These are phyloP conservation scores for Apostichopus leukothele DNA, from an alignment of 53 echinoderm and acorn worm species.

Conservation along the genomic window DNA sequence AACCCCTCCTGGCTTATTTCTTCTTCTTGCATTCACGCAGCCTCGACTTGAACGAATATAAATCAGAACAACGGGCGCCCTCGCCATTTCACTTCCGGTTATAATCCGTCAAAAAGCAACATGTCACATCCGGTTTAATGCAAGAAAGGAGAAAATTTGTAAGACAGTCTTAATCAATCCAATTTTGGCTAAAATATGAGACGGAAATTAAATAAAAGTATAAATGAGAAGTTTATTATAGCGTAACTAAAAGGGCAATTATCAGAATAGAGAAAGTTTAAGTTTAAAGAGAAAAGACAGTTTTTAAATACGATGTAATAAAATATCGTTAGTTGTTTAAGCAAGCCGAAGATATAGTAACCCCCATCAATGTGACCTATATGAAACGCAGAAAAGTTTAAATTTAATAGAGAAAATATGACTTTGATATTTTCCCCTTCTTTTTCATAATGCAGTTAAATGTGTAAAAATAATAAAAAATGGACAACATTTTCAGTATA, in stretches of 20 bases:
- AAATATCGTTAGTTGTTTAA: background rate
- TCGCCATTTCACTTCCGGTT: slow-evolving; percentile 31
- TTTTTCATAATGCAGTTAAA: too few species aligned
- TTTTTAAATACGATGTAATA: background rate
- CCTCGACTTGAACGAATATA: background rate
- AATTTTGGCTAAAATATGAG: background rate
- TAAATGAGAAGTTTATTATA: background rate
- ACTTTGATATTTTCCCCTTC: too few species aligned
- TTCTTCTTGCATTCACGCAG: background rate
- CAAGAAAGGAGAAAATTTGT: background rate
- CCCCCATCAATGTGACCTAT: background rate
- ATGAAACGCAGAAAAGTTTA: background rate
- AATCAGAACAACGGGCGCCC: slow-evolving; percentile 4
- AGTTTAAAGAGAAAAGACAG: background rate
- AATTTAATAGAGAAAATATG: too few species aligned
- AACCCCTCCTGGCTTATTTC: background rate
- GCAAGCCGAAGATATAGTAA: background rate
- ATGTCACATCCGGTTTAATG: slow-evolving; percentile 36
- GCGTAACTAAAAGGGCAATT: slow-evolving; percentile 14
- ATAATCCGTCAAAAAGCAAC: slow-evolving; percentile 30
- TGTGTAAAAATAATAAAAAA: too few species aligned
- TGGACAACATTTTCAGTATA: too few species aligned
- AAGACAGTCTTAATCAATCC: background rate
- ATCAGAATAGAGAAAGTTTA: background rate
- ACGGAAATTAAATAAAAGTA: background rate